Conservation (phyloP, 2,797 vertebrate genomes). For the Tamandua tetradactyla region DNA sequence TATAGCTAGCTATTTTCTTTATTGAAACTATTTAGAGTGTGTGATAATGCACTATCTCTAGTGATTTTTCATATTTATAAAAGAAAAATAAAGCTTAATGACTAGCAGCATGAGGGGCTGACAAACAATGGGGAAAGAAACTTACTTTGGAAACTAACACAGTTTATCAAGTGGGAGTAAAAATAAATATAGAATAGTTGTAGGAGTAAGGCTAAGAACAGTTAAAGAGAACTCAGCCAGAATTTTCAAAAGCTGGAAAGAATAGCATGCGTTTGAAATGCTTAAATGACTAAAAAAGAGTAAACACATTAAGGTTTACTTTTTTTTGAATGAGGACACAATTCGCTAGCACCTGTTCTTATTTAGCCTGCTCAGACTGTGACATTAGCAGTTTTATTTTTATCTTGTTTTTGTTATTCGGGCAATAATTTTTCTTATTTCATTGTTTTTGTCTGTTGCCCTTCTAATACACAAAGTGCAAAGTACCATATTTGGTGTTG, state of each 20-base stretch:
- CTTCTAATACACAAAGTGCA: neutral
- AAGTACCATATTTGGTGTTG: neutral
- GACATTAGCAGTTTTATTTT: neutral
- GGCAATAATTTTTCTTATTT: neutral
- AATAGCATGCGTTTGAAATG: constrained; percentile 60
- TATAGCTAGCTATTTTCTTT: neutral
- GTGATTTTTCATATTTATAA: neutral
- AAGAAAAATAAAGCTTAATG: constrained; percentile 24
- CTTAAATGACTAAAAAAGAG: constrained; percentile 51
- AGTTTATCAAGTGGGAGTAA: constrained; percentile 71
- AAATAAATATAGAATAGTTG: constrained; percentile 71
- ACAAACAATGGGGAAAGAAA: constrained; percentile 38
- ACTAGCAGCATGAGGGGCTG: constrained; percentile 14
- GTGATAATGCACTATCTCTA: neutral
- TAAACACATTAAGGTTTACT: constrained; percentile 26
- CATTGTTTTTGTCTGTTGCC: neutral
- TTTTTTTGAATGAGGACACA: constrained; percentile 61
- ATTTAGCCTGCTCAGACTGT: constrained; percentile 10
- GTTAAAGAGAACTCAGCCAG: constrained; percentile 55
- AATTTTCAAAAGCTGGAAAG: constrained; percentile 59
- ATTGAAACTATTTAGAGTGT: neutral
- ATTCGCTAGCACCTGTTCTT: constrained; percentile 44
- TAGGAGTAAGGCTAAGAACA: constrained; percentile 66
- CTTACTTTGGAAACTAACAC: constrained; percentile 13
- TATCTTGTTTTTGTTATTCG: neutral